Evolutionary conservation across 2,888 invertebrate genomes (phyloP), one percentile per base, ranked within the genome.

Genomic region (Trissonchulus latispiculum): DNA sequence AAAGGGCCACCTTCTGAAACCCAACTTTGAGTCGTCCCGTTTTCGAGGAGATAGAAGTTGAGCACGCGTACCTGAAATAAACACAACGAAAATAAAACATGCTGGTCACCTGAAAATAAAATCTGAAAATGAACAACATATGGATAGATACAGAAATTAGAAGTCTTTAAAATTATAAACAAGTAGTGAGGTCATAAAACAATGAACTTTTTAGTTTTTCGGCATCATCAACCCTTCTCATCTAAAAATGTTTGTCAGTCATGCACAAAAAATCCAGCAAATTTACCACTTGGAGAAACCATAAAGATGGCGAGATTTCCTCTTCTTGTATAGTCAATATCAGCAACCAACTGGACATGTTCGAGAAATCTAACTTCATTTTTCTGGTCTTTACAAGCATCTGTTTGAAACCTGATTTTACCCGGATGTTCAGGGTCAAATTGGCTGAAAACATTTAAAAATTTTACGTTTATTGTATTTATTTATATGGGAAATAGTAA

Each of bases 1-100:
- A 80, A 95, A 90, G 3, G 89, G 89, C 95, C 95, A 95, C 78
- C 89, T 87, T 2, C 82, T 79, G 81, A 93, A 93, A 1, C 93
- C 93, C 8, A 86, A 84, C 0, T 82, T 81, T 0, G 92, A 91
- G 31, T 84, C 82, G 81, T 95, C 94, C 70, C 87, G 85, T 36
- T 87, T 87, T 77, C 95, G 86, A 36, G 88, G 85, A 76, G 89
- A 89, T 75, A 95, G 84, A 66, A 95, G 83, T 78, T 89, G 88
- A 0, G 90, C 88, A 78, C 83, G 86, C 0, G 90, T 90, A 36
- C 90, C 91, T 91, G 80, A 18, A 79, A 78, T 72, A n/a, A 75
- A 28, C n/a, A n/a, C n/a, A n/a, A n/a, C n/a, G n/a, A n/a, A n/a
- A n/a, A n/a, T n/a, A n/a, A n/a, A n/a, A n/a, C n/a, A n/a, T n/a